These are phyloP conservation scores for Scaptomyza caliginosa DNA, from an alignment of 2,888 invertebrate genomes.

Conservation along the genomic window DNA sequence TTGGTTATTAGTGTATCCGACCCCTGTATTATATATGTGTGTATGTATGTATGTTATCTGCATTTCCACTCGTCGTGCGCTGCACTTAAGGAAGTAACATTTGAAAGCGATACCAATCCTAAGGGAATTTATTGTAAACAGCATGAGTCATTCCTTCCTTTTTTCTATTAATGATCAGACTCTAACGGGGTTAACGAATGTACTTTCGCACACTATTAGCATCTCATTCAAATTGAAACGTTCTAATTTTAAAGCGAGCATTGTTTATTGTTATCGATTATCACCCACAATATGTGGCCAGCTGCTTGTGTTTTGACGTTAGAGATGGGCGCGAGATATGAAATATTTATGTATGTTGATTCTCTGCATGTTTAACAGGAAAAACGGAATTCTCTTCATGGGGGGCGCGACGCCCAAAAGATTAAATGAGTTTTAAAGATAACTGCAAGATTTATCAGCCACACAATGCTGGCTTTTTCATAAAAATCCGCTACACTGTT, in stretches of 20 bases:
- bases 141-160: slow-evolving; percentile 1
- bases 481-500: neutral
- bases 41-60: slow-evolving; percentile 21
- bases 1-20: slow-evolving; percentile 26
- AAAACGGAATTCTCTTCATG: neutral
- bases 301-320: neutral
- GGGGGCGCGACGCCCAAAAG: neutral
- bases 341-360: slow-evolving; percentile 9
- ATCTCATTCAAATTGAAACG: neutral
- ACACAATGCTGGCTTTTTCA: neutral
- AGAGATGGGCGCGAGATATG: slow-evolving; percentile 4
- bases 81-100: slow-evolving; percentile 8
- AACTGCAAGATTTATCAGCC: neutral
- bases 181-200: neutral
- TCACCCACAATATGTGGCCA: neutral
- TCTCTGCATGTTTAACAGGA: neutral
- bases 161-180: neutral
- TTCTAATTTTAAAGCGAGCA: neutral
- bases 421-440: neutral
- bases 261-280: slow-evolving; percentile 9
- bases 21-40: too few relatives aligned
- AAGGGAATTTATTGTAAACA: neutral
- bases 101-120: slow-evolving; percentile 2
- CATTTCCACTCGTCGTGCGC: neutral
- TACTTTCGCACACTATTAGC: neutral